These are phyloP conservation scores for Neostethus bicornis DNA, from an alignment of 2,797 vertebrate species.

Conservation along the genomic window DNA sequence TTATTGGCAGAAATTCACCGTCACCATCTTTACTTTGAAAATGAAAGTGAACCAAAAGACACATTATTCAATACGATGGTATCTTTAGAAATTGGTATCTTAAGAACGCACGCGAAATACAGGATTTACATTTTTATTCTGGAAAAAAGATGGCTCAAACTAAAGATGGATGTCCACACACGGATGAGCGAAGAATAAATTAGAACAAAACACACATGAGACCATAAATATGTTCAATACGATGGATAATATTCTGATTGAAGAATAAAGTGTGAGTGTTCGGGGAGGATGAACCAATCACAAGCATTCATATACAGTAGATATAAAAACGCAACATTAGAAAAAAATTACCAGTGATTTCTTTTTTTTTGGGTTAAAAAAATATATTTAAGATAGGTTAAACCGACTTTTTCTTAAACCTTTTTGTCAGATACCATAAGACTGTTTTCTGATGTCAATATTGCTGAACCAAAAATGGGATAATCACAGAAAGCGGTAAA, in stretches of 20 bases:
- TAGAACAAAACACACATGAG: constrained; percentile 45
- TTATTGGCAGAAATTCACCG: constrained; percentile 39
- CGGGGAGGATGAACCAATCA: too few relatives aligned
- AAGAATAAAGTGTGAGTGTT: constrained; percentile 51
- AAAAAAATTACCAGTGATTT: too few relatives aligned
- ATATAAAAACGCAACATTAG: too few relatives aligned
- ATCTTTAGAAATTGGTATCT: not conserved
- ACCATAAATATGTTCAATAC: constrained; percentile 29
- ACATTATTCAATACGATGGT: not conserved
- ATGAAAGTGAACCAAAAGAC: constrained; percentile 42
- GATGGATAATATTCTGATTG: constrained; percentile 11
- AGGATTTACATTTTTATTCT: not conserved
- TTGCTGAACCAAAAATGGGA: constrained; percentile 32
- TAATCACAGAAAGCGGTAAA: constrained; percentile 25
- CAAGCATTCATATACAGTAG: too few relatives aligned
- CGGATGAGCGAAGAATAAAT: constrained; percentile 27
- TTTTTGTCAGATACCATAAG: constrained; percentile 30
- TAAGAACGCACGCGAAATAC: not conserved
- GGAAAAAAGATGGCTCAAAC: not conserved
- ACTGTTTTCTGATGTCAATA: constrained; percentile 56
- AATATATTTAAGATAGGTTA: constrained; percentile 23
- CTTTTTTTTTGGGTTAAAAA: constrained; percentile 20
- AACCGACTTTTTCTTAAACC: constrained; percentile 32
- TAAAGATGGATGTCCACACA: not conserved
- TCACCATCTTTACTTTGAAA: constrained; percentile 35